Base-by-base conservation (phyloP, 2,113 vertebrate genomes). In the Archocentrus centrarchus region DNA sequence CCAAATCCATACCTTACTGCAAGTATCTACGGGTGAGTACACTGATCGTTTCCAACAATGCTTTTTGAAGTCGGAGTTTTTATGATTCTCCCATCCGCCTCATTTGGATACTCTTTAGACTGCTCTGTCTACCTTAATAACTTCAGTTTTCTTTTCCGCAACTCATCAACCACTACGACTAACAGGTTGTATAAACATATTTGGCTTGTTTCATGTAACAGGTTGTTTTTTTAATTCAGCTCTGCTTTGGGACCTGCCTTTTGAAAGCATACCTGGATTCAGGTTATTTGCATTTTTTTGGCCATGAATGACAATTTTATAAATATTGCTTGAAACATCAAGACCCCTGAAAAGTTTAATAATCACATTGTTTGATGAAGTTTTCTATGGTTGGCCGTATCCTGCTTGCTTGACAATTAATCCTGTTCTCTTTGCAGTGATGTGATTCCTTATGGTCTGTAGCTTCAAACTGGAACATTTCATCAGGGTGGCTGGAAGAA, bases 1-100 rank as follows among this genome's bases (percentile, higher is more conserved):
- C 63, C 59, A 81, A 37, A 93, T 93, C 91, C 86, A 93, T 92
- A 93, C 88, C 82, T 89, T 86, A 41, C 70, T 80, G 59, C 75
- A 75, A 22, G 47, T 13, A 13, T 20, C 59, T 50, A 39, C 50
- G 94, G 59, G 92, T 94, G 91, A 85, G 93, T 94, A 91, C 92
- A 3, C 62, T 59, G 77, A 85, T 81, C 24, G 53, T 89, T 80
- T 88, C 86, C 77, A 84, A 82, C 85, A 90, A 87, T 87, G 58
- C 50, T 86, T 88, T 89, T 88, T 90, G 86, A 93, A 88, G 89
- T 82, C 41, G 39, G 53, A 24, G 27, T 85, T 86, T 88, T 89
- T 39, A 55, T 75, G 60, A 55, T 75, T 61, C 79, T 75, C 63
- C 70, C 37, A 35, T 59, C 75, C 37, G 75, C 39, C 47, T 73